Percentiles rank a stretch among this genome's conserved stretches.
These are phyloP conservation scores for Psilanteris sp. DNA, from an alignment of 1,140 invertebrate genomes.

Conservation along the genomic window DNA sequence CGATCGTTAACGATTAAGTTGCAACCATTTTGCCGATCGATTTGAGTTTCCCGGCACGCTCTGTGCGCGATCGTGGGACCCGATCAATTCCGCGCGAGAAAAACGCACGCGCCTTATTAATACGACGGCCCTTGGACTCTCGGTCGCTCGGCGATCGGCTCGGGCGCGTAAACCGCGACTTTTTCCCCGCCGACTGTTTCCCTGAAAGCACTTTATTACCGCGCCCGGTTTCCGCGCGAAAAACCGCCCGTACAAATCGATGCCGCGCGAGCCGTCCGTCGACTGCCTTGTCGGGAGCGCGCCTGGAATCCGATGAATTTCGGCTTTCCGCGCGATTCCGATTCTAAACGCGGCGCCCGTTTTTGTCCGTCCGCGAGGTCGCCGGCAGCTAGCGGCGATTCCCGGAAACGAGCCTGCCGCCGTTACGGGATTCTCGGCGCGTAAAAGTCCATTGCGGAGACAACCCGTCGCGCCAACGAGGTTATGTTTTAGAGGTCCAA, in stretches of 20 bases:
- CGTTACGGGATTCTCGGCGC: constrained; percentile 70
- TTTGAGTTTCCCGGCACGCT: no score
- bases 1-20: no score
- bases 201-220: background rate
- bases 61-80: no score
- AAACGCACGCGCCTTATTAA: constrained; percentile 12
- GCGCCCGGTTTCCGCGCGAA: constrained; percentile 1
- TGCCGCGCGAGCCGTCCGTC: background rate
- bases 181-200: background rate
- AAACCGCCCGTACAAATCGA: constrained; percentile 17
- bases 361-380: constrained; percentile 39
- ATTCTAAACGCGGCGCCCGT: constrained; percentile 37
- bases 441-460: constrained; percentile 64
- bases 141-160: background rate
- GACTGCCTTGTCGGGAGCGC: background rate
- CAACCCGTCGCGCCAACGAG: no score
- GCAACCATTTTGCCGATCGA: no score
- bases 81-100: background rate
- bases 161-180: background rate
- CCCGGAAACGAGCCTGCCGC: constrained; percentile 73
- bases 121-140: background rate
- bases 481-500: no score
- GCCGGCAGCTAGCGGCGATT: constrained; percentile 72
- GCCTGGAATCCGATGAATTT: constrained; percentile 16
- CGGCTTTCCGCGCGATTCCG: constrained; percentile 27